A percentile compares a stretch with the other conserved stretches of the same genome.
Evolutionary conservation across 2,113 vertebrate species (phyloP).

Genomic region (Isurus oxyrinchus): DNA sequence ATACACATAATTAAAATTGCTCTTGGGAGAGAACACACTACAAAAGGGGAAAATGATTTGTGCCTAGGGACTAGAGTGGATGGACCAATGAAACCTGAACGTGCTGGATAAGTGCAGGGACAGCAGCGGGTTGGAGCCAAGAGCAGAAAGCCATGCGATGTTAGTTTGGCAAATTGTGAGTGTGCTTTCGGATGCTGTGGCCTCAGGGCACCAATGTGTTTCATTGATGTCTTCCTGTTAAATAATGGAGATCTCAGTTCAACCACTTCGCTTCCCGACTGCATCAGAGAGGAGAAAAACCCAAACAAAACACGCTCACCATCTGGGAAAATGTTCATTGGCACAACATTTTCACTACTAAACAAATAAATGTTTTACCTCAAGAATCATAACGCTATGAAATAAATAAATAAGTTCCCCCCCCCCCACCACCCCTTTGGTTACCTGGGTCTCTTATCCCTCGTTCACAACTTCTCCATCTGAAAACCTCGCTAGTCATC

Average conservation of each 20-base stretch:
- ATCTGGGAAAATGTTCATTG: background rate
- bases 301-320: background rate
- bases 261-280: background rate
- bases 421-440: background rate
- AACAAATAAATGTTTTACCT: background rate
- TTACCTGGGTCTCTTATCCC: background rate
- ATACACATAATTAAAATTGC: background rate
- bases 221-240: slow-evolving; percentile 18
- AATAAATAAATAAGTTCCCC: background rate
- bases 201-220: background rate
- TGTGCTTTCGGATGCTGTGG: background rate
- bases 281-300: background rate
- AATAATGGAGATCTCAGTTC: slow-evolving; percentile 2
- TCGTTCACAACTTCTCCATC: background rate
- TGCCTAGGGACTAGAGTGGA: background rate
- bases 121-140: background rate
- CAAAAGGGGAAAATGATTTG: background rate
- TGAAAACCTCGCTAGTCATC: background rate
- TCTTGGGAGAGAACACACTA: background rate
- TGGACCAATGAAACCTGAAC: background rate
- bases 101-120: background rate
- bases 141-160: background rate
- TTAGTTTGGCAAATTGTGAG: slow-evolving; percentile 15
- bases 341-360: background rate
- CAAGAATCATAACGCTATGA: background rate